A percentile compares a stretch with the other conserved stretches of the same genome.
These are phyloP conservation scores for Clusia tigrina DNA, from an alignment of 2,888 invertebrate species.

Conservation along the genomic window DNA sequence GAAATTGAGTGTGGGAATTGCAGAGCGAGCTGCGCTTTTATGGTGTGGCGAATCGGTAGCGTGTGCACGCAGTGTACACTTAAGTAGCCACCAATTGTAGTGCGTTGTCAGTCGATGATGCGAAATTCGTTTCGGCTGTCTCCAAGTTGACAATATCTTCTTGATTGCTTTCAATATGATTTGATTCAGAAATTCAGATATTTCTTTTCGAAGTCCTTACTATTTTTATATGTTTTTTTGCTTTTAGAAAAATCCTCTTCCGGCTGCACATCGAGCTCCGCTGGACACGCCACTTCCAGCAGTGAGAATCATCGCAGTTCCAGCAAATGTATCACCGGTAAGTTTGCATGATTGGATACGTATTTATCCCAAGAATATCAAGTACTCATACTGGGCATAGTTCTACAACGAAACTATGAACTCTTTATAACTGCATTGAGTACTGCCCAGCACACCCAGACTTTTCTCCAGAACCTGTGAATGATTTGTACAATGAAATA, in stretches of 20 bases:
- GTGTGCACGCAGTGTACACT: slow-evolving; percentile 37
- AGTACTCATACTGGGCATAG: no score
- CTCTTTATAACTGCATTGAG: no score
- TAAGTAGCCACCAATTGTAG: slow-evolving; percentile 42
- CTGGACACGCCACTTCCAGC: slow-evolving; percentile 47
- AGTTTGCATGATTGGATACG: slow-evolving; percentile 36
- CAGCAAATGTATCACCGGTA: slow-evolving; percentile 56
- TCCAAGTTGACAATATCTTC: neutral
- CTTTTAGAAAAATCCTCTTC: slow-evolving; percentile 59
- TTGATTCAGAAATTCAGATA: no score
- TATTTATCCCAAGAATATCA: no score
- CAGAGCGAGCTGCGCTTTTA: slow-evolving; percentile 3
- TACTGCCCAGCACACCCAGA: no score
- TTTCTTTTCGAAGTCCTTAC: slow-evolving; percentile 13
- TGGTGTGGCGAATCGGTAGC: slow-evolving; percentile 42
- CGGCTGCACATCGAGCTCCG: slow-evolving; percentile 53
- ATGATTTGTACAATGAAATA: no score
- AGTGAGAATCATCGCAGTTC: slow-evolving; percentile 52
- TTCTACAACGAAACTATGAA: no score
- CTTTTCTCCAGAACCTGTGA: no score
- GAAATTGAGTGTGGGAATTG: slow-evolving; percentile 18
- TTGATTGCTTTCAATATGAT: slow-evolving; percentile 21
- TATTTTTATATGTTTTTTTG: slow-evolving; percentile 21
- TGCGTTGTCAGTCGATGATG: slow-evolving; percentile 18
- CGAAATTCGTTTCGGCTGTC: slow-evolving; percentile 34